phyloP scores from a whole-genome alignment of 2,797 vertebrate species.

The Tenualosa ilisha region DNA sequence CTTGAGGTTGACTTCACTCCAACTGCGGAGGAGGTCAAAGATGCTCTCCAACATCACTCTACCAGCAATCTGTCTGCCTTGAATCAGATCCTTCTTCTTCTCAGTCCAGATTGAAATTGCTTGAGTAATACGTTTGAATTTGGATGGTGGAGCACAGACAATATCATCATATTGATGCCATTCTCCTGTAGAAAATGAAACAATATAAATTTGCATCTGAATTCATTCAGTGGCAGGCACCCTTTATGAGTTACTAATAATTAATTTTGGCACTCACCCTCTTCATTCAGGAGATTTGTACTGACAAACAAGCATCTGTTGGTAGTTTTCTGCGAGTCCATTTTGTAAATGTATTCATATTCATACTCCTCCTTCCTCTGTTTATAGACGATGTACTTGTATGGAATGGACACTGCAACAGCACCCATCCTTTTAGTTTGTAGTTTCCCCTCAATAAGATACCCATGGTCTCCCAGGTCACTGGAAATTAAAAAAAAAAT shows the following conservation, averaged over 20 bases:
- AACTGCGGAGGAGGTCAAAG: constrained; percentile 78
- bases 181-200: constrained; percentile 63
- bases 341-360: constrained; percentile 84
- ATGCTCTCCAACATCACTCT: constrained; percentile 78
- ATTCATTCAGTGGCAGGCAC: neutral
- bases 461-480: constrained; percentile 70
- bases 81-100: constrained; percentile 51
- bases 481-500: constrained; percentile 61
- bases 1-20: constrained; percentile 73
- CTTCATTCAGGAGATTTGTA: neutral
- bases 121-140: accelerated
- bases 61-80: constrained; percentile 78
- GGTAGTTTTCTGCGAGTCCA: accelerated
- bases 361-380: neutral
- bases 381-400: constrained; percentile 82
- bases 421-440: constrained; percentile 45
- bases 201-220: neutral
- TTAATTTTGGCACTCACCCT: constrained; percentile 62
- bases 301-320: constrained; percentile 82
- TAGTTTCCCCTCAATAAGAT: constrained; percentile 76
- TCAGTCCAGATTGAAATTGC: accelerated
- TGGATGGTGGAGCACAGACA: constrained; percentile 68
- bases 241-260: neutral
- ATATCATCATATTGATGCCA: constrained; percentile 98
- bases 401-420: constrained; percentile 67